phyloP scores from a whole-genome alignment of 2,797 vertebrate genomes.

The Pteropus rufus region DNA sequence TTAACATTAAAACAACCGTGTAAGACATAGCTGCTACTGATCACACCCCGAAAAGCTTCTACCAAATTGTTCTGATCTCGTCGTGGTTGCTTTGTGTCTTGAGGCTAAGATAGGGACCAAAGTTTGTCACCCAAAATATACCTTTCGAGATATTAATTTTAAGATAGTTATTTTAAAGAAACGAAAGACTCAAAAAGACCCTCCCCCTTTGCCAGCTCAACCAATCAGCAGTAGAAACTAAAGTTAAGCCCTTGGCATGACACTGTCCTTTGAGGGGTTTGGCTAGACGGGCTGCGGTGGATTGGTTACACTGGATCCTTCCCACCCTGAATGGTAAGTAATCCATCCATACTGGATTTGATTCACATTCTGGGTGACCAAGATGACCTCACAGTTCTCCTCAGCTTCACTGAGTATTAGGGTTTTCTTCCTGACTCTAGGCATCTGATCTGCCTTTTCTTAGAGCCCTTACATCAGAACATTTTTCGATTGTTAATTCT shows the following conservation, averaged over 20 bases:
- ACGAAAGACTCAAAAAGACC: background rate
- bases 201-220: background rate
- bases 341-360: background rate
- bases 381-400: background rate
- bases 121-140: background rate
- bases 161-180: background rate
- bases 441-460: background rate
- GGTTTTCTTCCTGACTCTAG: background rate
- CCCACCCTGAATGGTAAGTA: background rate
- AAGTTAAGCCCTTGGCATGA: background rate
- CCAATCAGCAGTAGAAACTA: background rate
- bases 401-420: background rate
- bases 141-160: background rate
- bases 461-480: background rate
- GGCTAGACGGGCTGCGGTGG: background rate
- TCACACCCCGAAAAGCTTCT: background rate
- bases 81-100: background rate
- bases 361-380: background rate
- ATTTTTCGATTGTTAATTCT: background rate
- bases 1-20: background rate
- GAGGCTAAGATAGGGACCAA: background rate
- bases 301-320: background rate
- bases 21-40: background rate
- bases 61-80: background rate
- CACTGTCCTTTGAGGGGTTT: background rate